Conservation (phyloP, 2,797 vertebrate genomes). For the Paratrypauchen microcephalus region DNA sequence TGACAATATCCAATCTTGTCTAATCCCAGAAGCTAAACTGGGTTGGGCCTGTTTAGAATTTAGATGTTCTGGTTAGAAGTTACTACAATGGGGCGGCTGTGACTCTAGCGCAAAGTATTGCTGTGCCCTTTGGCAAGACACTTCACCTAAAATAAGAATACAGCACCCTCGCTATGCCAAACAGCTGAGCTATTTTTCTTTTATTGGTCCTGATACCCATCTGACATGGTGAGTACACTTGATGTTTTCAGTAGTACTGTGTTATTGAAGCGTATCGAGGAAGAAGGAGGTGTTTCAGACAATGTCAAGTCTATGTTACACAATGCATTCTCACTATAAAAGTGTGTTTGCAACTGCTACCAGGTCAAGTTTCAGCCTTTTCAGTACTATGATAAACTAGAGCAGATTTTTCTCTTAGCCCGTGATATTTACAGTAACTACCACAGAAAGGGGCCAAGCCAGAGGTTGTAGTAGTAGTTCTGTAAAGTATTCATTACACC, state of each 20-base stretch:
- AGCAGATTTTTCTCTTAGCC: conserved; percentile 10
- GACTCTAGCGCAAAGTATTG: too few relatives aligned
- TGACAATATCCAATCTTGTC: too few relatives aligned
- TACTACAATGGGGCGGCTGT: too few relatives aligned
- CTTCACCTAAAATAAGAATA: too few relatives aligned
- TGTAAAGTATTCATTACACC: conserved; percentile 58
- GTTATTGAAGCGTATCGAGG: neutral
- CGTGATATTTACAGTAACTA: conserved; percentile 18
- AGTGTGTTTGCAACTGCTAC: conserved; percentile 9
- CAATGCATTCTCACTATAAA: neutral
- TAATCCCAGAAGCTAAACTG: too few relatives aligned
- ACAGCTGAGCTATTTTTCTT: too few relatives aligned
- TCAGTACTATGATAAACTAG: conserved; percentile 13
- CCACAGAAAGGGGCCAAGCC: conserved; percentile 17
- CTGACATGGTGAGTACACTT: neutral
- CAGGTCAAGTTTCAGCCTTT: neutral
- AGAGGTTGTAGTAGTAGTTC: conserved; percentile 22
- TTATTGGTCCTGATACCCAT: neutral
- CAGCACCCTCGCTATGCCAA: too few relatives aligned
- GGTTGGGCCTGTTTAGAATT: too few relatives aligned
- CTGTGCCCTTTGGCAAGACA: too few relatives aligned
- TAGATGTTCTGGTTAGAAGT: too few relatives aligned
- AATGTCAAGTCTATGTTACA: neutral
- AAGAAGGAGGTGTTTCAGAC: conserved; percentile 3
- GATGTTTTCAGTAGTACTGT: neutral